Percentiles rank a stretch among this genome's conserved stretches.
Conservation (phyloP, 2,797 vertebrate genomes). For the Valencia hispanica region DNA sequence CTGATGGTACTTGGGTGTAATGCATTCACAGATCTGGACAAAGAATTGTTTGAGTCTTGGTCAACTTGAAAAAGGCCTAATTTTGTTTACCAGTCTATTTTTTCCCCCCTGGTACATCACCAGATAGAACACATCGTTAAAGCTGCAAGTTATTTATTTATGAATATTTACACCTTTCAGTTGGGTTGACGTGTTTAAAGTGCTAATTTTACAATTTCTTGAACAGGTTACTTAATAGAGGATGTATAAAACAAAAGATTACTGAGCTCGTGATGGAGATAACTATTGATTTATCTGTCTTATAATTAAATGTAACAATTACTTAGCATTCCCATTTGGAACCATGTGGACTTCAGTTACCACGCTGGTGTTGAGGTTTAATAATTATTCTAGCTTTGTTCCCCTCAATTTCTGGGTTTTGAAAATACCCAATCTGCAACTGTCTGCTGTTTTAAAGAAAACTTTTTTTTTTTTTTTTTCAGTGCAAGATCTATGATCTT, state of each 20-base stretch:
- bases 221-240: not conserved
- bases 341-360: conserved; percentile 3
- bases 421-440: conserved; percentile 23
- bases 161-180: not conserved
- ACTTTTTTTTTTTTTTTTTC: too few relatives aligned
- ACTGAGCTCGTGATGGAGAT: conserved; percentile 12
- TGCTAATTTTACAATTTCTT: not conserved
- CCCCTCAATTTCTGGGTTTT: conserved; percentile 15
- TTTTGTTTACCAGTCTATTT: not conserved
- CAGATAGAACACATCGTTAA: not conserved
- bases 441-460: conserved; percentile 5
- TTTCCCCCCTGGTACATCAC: not conserved
- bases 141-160: not conserved
- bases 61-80: not conserved
- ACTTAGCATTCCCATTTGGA: conserved; percentile 8
- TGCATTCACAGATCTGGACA: not conserved
- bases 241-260: conserved; percentile 1
- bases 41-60: not conserved
- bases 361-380: not conserved
- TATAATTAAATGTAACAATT: not conserved
- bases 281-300: not conserved
- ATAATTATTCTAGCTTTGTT: conserved; percentile 17
- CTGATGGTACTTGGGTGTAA: not conserved
- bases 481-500: conserved; percentile 9
- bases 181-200: not conserved